A percentile compares a stretch with the other conserved stretches of the same genome.
phyloP scores from a whole-genome alignment of 2,888 invertebrate genomes.

The Balanococcus diminutus region DNA sequence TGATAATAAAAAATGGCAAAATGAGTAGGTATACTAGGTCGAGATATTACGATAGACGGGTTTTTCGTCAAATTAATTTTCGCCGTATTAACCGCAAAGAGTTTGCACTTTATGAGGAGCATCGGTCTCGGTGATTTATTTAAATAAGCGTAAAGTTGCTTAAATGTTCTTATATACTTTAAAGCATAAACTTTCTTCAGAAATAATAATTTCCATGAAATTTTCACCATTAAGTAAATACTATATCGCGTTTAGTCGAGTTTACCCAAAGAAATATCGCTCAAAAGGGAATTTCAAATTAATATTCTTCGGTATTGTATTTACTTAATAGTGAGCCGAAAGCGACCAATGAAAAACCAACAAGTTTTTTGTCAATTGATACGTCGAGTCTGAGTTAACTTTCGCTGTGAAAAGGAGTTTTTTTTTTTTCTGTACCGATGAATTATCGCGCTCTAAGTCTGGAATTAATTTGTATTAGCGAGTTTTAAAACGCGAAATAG shows the following conservation, averaged over 20 bases:
- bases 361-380: conserved; percentile 19
- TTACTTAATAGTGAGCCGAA: conserved; percentile 15
- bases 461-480: conserved; percentile 5
- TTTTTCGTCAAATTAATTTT: conserved; percentile 14
- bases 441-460: conserved; percentile 16
- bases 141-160: conserved; percentile 31
- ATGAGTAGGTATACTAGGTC: not conserved
- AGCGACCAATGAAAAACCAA: conserved; percentile 22
- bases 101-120: not conserved
- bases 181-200: conserved; percentile 7
- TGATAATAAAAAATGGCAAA: not conserved
- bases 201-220: conserved; percentile 24
- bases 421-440: not conserved
- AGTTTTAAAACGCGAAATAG: conserved; percentile 5
- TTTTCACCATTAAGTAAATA: conserved; percentile 23
- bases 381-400: conserved; percentile 9
- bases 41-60: not conserved
- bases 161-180: conserved; percentile 31
- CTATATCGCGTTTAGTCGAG: conserved; percentile 31
- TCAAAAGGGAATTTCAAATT: conserved; percentile 31
- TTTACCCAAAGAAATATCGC: conserved; percentile 25
- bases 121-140: conserved; percentile 27
- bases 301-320: conserved; percentile 27
- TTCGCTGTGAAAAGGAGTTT: not conserved
- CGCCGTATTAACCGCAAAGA: conserved; percentile 13